These are phyloP conservation scores for Troides helena DNA, from an alignment of 2,888 invertebrate genomes.

Conservation along the genomic window DNA sequence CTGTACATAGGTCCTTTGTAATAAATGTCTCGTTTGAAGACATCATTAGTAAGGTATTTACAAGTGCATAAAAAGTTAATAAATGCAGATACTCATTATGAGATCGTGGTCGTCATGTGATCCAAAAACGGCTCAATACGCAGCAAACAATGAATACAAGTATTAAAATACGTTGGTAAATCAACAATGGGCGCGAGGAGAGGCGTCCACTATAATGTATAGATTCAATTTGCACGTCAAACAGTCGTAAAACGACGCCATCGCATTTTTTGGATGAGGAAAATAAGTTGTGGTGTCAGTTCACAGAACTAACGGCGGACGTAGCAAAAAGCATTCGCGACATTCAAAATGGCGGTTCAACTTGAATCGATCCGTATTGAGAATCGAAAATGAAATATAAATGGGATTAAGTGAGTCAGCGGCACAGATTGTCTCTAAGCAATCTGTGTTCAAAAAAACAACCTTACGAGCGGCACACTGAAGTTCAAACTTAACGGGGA, in stretches of 20 bases:
- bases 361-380: slow-evolving; percentile 1
- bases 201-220: background rate
- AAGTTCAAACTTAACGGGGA: too few relatives aligned
- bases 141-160: background rate
- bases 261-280: slow-evolving; percentile 23
- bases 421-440: background rate
- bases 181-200: background rate
- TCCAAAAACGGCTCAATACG: background rate
- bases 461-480: too few relatives aligned
- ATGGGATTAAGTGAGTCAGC: background rate
- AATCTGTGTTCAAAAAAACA: too few relatives aligned
- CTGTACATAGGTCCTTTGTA: too few relatives aligned
- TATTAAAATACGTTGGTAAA: background rate
- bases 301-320: slow-evolving; percentile 6
- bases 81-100: too few relatives aligned
- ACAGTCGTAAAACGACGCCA: slow-evolving; percentile 9
- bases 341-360: slow-evolving; percentile 1
- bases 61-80: too few relatives aligned
- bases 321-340: slow-evolving; percentile 1
- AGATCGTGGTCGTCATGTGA: background rate
- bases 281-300: slow-evolving; percentile 10
- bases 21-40: too few relatives aligned
- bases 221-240: slow-evolving; percentile 6
- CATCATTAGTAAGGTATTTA: too few relatives aligned
- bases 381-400: slow-evolving; percentile 9